phyloP scores from a whole-genome alignment of 37 sponge, comb jelly and placozoan species.

The Aplysina aerophoba region DNA sequence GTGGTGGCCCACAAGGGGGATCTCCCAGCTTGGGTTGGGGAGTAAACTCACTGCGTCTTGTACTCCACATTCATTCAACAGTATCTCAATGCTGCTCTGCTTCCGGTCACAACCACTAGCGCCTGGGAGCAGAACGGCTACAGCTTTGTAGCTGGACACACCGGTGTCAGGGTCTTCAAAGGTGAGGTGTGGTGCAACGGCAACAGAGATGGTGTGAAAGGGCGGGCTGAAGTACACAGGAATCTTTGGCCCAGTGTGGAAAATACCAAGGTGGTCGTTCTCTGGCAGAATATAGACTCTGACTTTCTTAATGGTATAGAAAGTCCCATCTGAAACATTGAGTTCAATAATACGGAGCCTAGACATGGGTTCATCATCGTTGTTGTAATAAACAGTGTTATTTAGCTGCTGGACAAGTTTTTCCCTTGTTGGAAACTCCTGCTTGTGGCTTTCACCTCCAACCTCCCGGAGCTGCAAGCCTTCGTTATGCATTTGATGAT shows the following conservation, averaged over 20 bases:
- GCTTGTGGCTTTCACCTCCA: too few species aligned
- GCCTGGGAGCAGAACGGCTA: not conserved
- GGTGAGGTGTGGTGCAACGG: slow-evolving; percentile 1
- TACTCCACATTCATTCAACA: not conserved
- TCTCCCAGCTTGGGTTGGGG: slow-evolving; percentile 4
- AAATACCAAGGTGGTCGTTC: slow-evolving; percentile 13
- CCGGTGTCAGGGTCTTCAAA: slow-evolving; percentile 11
- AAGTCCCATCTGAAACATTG: slow-evolving; percentile 10
- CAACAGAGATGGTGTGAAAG: not conserved
- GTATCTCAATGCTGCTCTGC: not conserved
- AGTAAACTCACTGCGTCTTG: not conserved
- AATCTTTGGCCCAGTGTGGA: not conserved
- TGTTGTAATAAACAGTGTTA: slow-evolving; percentile 2
- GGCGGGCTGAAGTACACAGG: slow-evolving; percentile 13
- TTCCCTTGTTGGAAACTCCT: not conserved
- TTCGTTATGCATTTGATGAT: not conserved
- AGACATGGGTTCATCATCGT: slow-evolving; percentile 24
- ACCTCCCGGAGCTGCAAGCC: not conserved
- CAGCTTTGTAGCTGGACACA: not conserved
- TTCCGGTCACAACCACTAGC: not conserved
- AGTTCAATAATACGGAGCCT: not conserved
- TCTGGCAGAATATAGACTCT: not conserved
- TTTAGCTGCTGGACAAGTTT: not conserved
- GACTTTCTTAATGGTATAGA: not conserved
- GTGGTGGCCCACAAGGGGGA: not conserved